A percentile compares a stretch with the other conserved stretches of the same genome.
These are phyloP conservation scores for Oxyteleia sp. DNA, from an alignment of 2,888 invertebrate species.

Conservation along the genomic window DNA sequence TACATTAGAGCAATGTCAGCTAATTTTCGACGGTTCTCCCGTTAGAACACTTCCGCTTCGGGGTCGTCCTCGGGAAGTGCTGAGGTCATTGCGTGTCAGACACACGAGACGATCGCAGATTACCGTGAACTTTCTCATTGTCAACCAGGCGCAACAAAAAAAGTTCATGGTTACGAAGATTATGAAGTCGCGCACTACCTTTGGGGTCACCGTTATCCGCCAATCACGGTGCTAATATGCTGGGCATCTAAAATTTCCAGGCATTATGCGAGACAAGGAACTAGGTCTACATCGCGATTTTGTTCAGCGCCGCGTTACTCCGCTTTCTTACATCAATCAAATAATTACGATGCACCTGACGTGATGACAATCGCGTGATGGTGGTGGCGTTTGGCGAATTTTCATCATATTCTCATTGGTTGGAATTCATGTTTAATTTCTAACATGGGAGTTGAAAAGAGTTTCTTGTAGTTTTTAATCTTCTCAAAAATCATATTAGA, in stretches of 20 bases:
- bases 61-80: slow-evolving; percentile 81
- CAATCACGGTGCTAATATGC: slow-evolving; percentile 63
- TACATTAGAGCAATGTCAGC: slow-evolving; percentile 47
- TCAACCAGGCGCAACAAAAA: slow-evolving; percentile 77
- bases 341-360: slow-evolving; percentile 53
- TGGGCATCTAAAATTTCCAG: slow-evolving; percentile 52
- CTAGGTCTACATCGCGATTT: slow-evolving; percentile 41
- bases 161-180: slow-evolving; percentile 78
- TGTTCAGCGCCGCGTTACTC: slow-evolving; percentile 27
- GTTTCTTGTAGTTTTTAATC: no score
- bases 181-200: slow-evolving; percentile 76
- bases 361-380: slow-evolving; percentile 36
- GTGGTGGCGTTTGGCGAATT: no score
- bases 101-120: slow-evolving; percentile 79
- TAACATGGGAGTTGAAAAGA: no score
- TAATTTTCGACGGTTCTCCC: slow-evolving; percentile 76
- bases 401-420: slow-evolving; percentile 41
- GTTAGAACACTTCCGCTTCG: slow-evolving; percentile 81
- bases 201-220: slow-evolving; percentile 81
- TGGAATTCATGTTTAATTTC: no score
- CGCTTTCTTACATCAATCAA: slow-evolving; percentile 56
- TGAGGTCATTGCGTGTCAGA: slow-evolving; percentile 83
- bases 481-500: no score
- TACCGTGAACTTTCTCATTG: slow-evolving; percentile 79
- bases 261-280: slow-evolving; percentile 43